A percentile compares a stretch with the other conserved stretches of the same genome.
Conservation (phyloP, 2,888 invertebrate species). For the Zhuqinia jingwanae region DNA sequence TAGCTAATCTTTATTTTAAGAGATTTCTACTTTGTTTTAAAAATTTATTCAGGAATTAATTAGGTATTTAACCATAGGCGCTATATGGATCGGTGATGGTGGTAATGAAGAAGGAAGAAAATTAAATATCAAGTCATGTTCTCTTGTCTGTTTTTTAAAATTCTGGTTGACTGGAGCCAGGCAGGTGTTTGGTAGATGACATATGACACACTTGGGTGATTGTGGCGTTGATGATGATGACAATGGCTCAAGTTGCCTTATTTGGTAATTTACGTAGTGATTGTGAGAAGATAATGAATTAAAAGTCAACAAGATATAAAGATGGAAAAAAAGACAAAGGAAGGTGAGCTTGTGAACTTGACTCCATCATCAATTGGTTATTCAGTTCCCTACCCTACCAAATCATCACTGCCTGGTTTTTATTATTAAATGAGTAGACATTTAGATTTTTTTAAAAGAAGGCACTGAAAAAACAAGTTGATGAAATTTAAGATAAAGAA, state of each 20-base stretch:
- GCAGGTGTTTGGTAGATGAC: slow-evolving; percentile 12
- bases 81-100: too few relatives aligned
- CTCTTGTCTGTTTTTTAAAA: too few relatives aligned
- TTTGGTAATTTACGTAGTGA: not conserved
- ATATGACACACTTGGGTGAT: not conserved
- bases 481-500: slow-evolving; percentile 1
- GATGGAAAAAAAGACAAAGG: not conserved
- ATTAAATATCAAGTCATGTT: not conserved
- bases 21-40: not conserved
- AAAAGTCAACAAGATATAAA: too few relatives aligned
- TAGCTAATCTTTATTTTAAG: not conserved
- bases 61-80: too few relatives aligned
- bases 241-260: slow-evolving; percentile 12
- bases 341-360: not conserved
- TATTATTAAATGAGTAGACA: not conserved
- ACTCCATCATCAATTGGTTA: not conserved
- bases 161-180: not conserved
- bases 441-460: not conserved
- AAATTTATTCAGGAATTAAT: not conserved
- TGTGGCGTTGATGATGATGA: not conserved
- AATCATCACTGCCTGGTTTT: not conserved
- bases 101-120: not conserved
- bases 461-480: not conserved
- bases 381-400: not conserved
- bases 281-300: slow-evolving; percentile 27